Evolutionary conservation across 2,113 vertebrate species (phyloP).

Genomic region (Halichoeres trimaculatus): DNA sequence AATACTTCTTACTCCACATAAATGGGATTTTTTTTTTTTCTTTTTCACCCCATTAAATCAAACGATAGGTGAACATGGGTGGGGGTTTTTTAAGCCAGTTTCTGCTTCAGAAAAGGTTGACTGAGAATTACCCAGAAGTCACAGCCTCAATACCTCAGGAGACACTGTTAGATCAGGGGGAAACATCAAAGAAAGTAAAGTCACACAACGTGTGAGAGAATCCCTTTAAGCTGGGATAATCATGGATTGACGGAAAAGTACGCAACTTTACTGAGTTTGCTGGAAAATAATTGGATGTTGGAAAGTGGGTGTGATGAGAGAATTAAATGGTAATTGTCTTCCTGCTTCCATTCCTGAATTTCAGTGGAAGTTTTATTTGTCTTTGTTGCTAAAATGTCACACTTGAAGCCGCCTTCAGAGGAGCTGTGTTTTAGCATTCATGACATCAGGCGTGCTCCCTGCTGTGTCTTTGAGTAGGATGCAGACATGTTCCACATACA

Average conservation of each 20-base stretch:
- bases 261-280: slow-evolving; percentile 23
- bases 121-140: background rate
- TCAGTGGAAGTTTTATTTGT: background rate
- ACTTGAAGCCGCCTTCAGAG: background rate
- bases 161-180: background rate
- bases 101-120: background rate
- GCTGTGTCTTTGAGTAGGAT: slow-evolving; percentile 14
- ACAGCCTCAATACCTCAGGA: background rate
- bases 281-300: slow-evolving; percentile 27
- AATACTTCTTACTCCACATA: too few species aligned
- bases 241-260: slow-evolving; percentile 29
- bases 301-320: slow-evolving; percentile 32
- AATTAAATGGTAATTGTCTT: slow-evolving; percentile 49
- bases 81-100: background rate
- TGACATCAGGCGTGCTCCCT: background rate
- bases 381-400: slow-evolving; percentile 1
- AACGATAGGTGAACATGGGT: background rate
- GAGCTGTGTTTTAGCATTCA: slow-evolving; percentile 12
- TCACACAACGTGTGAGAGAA: slow-evolving; percentile 5
- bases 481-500: slow-evolving; percentile 1
- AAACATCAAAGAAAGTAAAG: background rate
- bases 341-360: slow-evolving; percentile 37
- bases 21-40: too few species aligned
- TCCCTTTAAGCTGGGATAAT: slow-evolving; percentile 31
- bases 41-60: background rate